Evolutionary conservation across 2,888 invertebrate genomes (phyloP), one percentile per base, ranked within the genome.

Genomic region (Chymomyza procnemis): DNA sequence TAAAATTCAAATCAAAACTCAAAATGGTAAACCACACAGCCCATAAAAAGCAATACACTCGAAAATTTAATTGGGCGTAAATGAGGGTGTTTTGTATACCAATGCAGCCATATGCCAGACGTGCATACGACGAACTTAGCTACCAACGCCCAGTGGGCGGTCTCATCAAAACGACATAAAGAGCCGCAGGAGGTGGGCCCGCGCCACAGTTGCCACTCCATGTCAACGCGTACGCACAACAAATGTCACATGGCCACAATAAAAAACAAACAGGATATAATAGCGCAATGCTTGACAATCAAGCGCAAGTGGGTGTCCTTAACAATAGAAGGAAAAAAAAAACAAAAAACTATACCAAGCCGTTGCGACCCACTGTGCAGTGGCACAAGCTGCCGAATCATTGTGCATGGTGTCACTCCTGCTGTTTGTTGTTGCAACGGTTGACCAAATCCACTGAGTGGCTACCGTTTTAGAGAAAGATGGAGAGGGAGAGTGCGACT

Each of bases 61-160:
- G 67, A 70, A 67, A 74, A 85, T 79, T 78, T 85, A 88, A 88
- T 89, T 89, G 88, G 85, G 89, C 87, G 87, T 85, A 82, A 84
- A 76, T 78, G 79, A 88, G 89, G 87, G 88, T 85, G 89, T 88
- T 87, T 88, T 63, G 67, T 78, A 79, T 78, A 63, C 59, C 71
- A 67, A 70, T 69, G 71, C 62, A 71, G 80, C 83, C 82, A 82
- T 82, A 82, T 85, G 82, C 86, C 82, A 75, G 41, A 34, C 41
- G 16, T n/a, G 6, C 46, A 46, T 19, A n/a, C 22, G n/a, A 41
- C 61, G 4, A 9, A 14, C 47, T 22, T 47, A 50, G 64, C 64
- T 79, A 68, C 56, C 48, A 71, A 59, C 60, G 48, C 57, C 64
- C 89, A 75, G 74, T 81, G 85, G 88, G 85, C 82, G 83, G 81